A percentile compares a stretch with the other conserved stretches of the same genome.
Conservation (phyloP, 2,888 invertebrate genomes). For the Meloe dianella region DNA sequence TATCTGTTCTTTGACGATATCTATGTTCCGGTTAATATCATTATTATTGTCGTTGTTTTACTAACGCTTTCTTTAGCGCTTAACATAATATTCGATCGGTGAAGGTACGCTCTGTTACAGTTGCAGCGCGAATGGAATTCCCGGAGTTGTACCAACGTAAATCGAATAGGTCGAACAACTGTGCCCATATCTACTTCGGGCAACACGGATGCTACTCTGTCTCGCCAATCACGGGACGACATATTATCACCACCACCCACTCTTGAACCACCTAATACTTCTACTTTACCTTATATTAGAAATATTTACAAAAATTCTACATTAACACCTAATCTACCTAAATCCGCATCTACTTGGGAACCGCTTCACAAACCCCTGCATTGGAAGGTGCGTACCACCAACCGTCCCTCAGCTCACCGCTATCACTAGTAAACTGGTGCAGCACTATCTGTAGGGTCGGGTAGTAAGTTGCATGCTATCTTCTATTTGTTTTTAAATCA, state of each 20-base stretch:
- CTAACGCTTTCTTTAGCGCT: constrained; percentile 43
- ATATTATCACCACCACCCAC: constrained; percentile 52
- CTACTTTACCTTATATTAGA: constrained; percentile 60
- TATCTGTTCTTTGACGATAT: constrained; percentile 19
- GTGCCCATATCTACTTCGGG: constrained; percentile 58
- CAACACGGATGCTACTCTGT: constrained; percentile 60
- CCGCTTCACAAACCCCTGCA: constrained; percentile 69
- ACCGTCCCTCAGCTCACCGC: neutral
- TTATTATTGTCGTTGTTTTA: constrained; percentile 44
- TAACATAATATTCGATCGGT: constrained; percentile 44
- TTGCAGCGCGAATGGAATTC: constrained; percentile 63
- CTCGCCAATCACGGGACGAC: constrained; percentile 51
- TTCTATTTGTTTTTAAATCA: neutral
- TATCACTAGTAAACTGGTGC: neutral
- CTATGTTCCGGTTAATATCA: constrained; percentile 5
- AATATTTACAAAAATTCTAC: constrained; percentile 58
- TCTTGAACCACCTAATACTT: constrained; percentile 56
- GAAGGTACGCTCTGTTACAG: constrained; percentile 56
- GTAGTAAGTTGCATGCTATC: constrained; percentile 2
- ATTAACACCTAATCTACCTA: constrained; percentile 62
- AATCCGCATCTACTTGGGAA: constrained; percentile 70
- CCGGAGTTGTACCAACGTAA: constrained; percentile 61
- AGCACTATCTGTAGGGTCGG: neutral
- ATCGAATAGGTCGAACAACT: constrained; percentile 58
- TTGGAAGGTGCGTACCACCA: constrained; percentile 65